Evolutionary conservation across 2,113 vertebrate genomes (phyloP).

Genomic region (Galeopterus variegatus): DNA sequence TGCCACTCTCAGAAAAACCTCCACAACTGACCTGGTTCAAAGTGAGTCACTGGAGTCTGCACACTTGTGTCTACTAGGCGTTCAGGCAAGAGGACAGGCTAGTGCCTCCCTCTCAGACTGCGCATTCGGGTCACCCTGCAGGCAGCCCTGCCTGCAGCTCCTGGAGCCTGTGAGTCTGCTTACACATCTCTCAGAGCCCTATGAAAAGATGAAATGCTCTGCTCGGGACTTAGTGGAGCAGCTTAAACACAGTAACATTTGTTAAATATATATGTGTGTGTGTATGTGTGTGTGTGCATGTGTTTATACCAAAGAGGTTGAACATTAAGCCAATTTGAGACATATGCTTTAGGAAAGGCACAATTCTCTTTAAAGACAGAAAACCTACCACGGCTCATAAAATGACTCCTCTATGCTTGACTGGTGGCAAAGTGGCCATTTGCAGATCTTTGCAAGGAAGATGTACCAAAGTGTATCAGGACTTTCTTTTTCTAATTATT

Average conservation of each 20-base stretch:
- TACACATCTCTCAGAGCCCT: too few species aligned
- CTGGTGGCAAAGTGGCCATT: fast-evolving
- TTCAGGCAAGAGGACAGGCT: too few species aligned
- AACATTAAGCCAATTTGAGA: too few species aligned
- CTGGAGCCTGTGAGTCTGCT: fast-evolving
- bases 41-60: neutral
- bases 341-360: neutral
- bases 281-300: too few species aligned
- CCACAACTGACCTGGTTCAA: fast-evolving
- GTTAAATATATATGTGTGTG: too few species aligned
- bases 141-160: fast-evolving
- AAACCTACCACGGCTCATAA: fast-evolving
- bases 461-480: fast-evolving
- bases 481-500: too few species aligned
- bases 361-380: neutral
- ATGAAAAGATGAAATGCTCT: fast-evolving
- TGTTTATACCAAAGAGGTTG: fast-evolving
- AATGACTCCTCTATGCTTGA: fast-evolving
- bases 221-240: too few species aligned
- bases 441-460: neutral
- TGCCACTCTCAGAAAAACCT: neutral
- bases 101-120: fast-evolving
- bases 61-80: fast-evolving
- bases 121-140: neutral
- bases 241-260: too few species aligned